Conservation (phyloP, 2,797 vertebrate species). For the Yasuhikotakia modesta region DNA sequence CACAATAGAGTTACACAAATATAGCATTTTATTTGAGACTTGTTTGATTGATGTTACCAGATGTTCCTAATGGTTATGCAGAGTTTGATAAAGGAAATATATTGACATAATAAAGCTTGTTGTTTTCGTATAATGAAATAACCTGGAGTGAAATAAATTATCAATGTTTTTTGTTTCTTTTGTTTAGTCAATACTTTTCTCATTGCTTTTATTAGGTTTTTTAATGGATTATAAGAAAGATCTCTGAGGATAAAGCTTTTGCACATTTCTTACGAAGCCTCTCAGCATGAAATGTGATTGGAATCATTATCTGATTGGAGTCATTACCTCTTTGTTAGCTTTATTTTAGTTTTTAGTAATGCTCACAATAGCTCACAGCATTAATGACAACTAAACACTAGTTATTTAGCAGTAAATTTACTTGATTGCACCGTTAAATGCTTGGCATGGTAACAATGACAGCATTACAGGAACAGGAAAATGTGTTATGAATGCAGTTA, state of each 20-base stretch:
- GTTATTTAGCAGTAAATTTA: not conserved
- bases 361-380: not conserved
- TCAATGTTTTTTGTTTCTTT: not conserved
- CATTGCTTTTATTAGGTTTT: not conserved
- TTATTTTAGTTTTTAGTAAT: conserved; percentile 1
- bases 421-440: not conserved
- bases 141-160: not conserved
- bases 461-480: not conserved
- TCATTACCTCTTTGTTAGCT: too few species aligned
- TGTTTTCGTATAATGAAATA: conserved; percentile 22
- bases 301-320: not conserved
- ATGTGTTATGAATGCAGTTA: not conserved
- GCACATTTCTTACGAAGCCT: not conserved
- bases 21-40: not conserved
- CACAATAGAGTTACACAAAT: conserved; percentile 15
- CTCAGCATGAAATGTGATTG: not conserved
- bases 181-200: not conserved
- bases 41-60: conserved; percentile 18
- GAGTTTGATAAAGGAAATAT: conserved; percentile 11
- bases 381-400: not conserved
- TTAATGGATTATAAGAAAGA: not conserved
- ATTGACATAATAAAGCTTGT: conserved; percentile 13
- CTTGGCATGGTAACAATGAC: not conserved
- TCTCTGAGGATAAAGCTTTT: not conserved
- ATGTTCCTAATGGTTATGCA: conserved; percentile 3